These are phyloP conservation scores for Apeltes quadracus DNA, from an alignment of 2,113 vertebrate species.

Conservation along the genomic window DNA sequence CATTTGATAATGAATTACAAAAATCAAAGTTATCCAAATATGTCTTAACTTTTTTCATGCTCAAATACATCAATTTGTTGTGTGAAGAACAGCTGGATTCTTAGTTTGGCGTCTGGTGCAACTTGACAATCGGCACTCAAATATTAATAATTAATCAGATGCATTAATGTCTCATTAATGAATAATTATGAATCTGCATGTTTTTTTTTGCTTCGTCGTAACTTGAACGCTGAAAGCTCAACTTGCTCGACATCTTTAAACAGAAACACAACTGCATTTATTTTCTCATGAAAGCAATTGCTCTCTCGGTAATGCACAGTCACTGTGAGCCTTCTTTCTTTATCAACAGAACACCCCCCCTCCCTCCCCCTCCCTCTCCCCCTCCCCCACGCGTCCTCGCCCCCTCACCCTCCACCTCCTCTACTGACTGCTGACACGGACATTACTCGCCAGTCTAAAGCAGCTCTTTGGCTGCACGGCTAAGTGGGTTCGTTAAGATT, in stretches of 20 bases:
- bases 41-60: background rate
- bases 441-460: slow-evolving; percentile 65
- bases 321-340: slow-evolving; percentile 25
- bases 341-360: slow-evolving; percentile 34
- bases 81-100: background rate
- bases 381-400: background rate
- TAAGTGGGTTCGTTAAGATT: slow-evolving; percentile 50
- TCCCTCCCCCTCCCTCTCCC: background rate
- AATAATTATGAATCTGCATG: background rate
- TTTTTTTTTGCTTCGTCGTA: background rate
- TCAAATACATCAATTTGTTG: background rate
- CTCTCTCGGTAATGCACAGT: background rate
- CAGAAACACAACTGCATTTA: background rate
- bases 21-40: background rate
- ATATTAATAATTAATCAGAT: too few relatives aligned
- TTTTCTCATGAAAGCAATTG: background rate
- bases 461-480: slow-evolving; percentile 56
- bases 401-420: slow-evolving; percentile 53
- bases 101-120: background rate
- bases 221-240: background rate
- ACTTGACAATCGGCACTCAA: background rate
- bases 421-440: slow-evolving; percentile 77
- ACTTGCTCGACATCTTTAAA: background rate
- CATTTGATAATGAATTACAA: background rate
- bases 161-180: background rate